These are phyloP conservation scores for Motacilla alba DNA, from an alignment of 2,113 vertebrate genomes.

Conservation along the genomic window DNA sequence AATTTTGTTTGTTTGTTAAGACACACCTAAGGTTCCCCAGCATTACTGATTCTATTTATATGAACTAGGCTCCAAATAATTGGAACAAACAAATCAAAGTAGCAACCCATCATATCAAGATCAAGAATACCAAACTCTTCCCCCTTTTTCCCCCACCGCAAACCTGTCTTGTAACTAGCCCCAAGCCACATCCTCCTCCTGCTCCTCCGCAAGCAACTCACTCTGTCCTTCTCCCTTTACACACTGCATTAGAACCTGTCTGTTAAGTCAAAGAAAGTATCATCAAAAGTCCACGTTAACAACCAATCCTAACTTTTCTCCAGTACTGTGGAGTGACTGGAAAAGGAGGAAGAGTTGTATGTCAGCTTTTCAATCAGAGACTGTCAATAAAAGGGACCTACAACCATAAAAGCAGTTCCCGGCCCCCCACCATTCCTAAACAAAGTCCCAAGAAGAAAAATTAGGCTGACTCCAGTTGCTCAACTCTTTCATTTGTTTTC, in stretches of 20 bases:
- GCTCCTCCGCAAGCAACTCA: neutral
- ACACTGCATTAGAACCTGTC: neutral
- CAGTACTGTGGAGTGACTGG: neutral
- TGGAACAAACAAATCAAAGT: neutral
- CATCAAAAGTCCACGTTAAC: neutral
- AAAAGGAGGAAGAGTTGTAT: neutral
- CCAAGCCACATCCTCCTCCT: neutral
- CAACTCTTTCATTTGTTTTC: neutral
- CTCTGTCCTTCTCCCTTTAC: neutral
- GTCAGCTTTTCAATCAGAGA: neutral
- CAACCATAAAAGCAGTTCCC: neutral
- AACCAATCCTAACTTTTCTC: neutral
- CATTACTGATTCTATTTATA: neutral
- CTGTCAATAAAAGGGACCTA: neutral
- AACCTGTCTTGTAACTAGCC: neutral
- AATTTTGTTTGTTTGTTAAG: neutral
- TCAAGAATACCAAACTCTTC: neutral
- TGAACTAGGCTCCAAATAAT: neutral
- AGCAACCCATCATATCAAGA: neutral
- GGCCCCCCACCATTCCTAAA: neutral
- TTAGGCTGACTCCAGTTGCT: fast-evolving
- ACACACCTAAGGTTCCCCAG: neutral
- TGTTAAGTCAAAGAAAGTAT: neutral
- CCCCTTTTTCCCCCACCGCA: fast-evolving
- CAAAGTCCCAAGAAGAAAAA: neutral